Conservation (phyloP, 2,888 invertebrate genomes). For the Esperia sulphurella region DNA sequence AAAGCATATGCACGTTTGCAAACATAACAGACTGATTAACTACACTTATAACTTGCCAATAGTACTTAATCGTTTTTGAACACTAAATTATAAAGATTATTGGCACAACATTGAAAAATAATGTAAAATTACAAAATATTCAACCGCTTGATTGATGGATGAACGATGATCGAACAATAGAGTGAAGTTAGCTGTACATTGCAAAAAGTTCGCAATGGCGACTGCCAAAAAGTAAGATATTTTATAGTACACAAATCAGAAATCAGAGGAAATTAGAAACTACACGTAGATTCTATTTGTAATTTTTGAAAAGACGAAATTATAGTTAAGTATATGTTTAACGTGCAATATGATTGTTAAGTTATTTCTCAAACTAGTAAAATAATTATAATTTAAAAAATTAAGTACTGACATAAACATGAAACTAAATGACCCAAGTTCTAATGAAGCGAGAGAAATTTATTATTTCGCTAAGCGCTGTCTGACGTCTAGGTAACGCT, state of each 20-base stretch:
- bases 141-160: slow-evolving; percentile 72
- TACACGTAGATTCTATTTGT: too few species aligned
- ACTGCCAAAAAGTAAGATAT: slow-evolving; percentile 5
- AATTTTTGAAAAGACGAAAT: too few species aligned
- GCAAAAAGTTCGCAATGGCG: slow-evolving; percentile 43
- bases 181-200: slow-evolving; percentile 58
- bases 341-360: too few species aligned
- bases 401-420: too few species aligned
- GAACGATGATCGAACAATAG: slow-evolving; percentile 74
- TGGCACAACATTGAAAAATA: slow-evolving; percentile 60
- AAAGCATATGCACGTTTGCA: slow-evolving; percentile 76
- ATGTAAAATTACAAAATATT: slow-evolving; percentile 57
- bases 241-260: not conserved
- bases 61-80: slow-evolving; percentile 37
- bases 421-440: too few species aligned
- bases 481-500: too few species aligned
- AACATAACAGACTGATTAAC: slow-evolving; percentile 47
- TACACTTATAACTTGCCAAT: slow-evolving; percentile 38
- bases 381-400: too few species aligned
- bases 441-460: too few species aligned
- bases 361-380: too few species aligned
- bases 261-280: too few species aligned
- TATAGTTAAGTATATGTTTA: too few species aligned
- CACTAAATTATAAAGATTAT: slow-evolving; percentile 49
- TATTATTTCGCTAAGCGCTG: too few species aligned